These are phyloP conservation scores for Agrilus cyanescens DNA, from an alignment of 2,888 invertebrate species.

Conservation along the genomic window DNA sequence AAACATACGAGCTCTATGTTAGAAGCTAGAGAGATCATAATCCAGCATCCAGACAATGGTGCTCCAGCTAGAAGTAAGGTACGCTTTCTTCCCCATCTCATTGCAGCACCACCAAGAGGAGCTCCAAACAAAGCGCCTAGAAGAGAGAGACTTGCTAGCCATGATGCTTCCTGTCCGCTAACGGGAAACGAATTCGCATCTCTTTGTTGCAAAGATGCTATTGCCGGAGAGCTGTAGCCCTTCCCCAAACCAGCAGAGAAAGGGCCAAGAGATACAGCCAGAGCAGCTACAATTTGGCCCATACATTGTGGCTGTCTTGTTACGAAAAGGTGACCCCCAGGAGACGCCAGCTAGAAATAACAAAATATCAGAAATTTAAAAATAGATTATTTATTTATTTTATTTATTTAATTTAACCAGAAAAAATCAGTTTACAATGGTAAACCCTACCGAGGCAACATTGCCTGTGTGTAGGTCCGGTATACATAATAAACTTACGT, in stretches of 20 bases:
- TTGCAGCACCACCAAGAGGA: conserved; percentile 64
- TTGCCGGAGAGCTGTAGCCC: conserved; percentile 72
- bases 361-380: conserved; percentile 4
- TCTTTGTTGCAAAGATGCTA: conserved; percentile 54
- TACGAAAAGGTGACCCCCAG: conserved; percentile 29
- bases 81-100: conserved; percentile 59
- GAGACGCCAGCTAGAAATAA: conserved; percentile 27
- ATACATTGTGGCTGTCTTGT: conserved; percentile 29
- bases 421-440: too few species aligned
- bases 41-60: conserved; percentile 71
- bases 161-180: conserved; percentile 64
- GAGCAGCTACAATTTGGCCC: conserved; percentile 59
- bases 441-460: too few species aligned
- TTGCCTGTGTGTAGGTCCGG: too few species aligned
- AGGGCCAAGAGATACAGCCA: conserved; percentile 68
- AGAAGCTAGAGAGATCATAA: conserved; percentile 65
- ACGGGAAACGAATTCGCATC: conserved; percentile 54
- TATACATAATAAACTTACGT: too few species aligned
- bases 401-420: too few species aligned
- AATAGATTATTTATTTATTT: too few species aligned
- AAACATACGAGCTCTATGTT: conserved; percentile 69
- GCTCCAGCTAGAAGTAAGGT: conserved; percentile 60
- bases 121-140: conserved; percentile 71
- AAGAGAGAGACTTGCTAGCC: conserved; percentile 71
- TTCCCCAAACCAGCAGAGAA: conserved; percentile 70